Conservation (phyloP, 2,113 vertebrate species). For the Brachypodius melanocephalos region DNA sequence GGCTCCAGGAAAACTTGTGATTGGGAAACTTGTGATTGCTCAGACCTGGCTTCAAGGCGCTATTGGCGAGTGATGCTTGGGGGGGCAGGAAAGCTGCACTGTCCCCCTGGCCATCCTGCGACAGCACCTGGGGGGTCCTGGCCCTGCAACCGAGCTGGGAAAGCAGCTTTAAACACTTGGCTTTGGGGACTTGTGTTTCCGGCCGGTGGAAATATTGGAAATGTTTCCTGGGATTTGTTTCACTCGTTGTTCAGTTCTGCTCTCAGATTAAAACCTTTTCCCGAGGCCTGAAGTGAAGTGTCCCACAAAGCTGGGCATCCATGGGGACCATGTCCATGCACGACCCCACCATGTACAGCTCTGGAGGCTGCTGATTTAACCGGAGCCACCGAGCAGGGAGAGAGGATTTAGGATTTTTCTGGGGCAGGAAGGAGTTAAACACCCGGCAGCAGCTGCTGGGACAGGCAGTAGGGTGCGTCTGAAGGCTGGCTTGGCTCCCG, state of each 20-base stretch:
- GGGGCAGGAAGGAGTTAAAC: conserved; percentile 40
- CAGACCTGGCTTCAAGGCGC: background rate
- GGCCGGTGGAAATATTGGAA: background rate
- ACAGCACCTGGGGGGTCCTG: background rate
- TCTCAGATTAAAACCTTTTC: background rate
- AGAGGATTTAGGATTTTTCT: background rate
- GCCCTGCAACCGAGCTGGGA: rapidly evolving
- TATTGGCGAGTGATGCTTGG: rapidly evolving
- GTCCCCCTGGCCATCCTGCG: rapidly evolving
- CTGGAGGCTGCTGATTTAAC: rapidly evolving
- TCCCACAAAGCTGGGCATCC: background rate
- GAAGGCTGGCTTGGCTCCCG: background rate
- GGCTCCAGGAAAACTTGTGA: background rate
- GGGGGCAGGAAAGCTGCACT: rapidly evolving
- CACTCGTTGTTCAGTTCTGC: background rate
- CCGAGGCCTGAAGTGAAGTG: background rate
- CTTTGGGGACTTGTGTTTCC: background rate
- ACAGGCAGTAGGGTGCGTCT: background rate
- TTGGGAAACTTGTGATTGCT: background rate
- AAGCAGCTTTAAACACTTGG: background rate
- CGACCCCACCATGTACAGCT: background rate
- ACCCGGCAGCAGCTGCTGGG: background rate
- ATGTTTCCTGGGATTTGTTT: background rate
- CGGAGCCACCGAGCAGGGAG: background rate
- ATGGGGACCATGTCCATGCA: rapidly evolving